These are phyloP conservation scores for Pyrochroa serraticornis DNA, from an alignment of 2,888 invertebrate genomes.

Conservation along the genomic window DNA sequence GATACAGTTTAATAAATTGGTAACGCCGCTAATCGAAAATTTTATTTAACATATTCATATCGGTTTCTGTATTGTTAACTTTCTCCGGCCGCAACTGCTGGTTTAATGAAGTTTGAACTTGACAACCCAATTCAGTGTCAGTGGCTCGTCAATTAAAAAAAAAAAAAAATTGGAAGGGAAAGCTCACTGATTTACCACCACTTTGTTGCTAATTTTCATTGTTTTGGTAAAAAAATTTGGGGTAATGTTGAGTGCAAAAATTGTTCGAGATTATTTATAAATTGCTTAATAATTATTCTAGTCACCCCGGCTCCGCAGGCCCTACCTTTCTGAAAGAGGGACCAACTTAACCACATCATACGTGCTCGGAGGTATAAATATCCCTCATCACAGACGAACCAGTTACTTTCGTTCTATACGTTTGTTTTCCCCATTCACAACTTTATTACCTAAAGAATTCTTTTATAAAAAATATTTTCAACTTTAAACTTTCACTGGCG, in stretches of 20 bases:
- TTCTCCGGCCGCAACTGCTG: slow-evolving; percentile 8
- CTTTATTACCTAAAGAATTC: slow-evolving; percentile 10
- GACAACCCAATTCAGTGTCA: slow-evolving; percentile 13
- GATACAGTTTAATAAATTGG: slow-evolving; percentile 11
- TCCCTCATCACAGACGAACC: slow-evolving; percentile 29
- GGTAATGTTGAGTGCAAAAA: neutral
- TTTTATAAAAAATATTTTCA: slow-evolving; percentile 1
- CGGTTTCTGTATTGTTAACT: slow-evolving; percentile 12
- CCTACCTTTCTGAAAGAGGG: slow-evolving; percentile 11
- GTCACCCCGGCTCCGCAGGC: slow-evolving; percentile 11
- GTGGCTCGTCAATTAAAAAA: neutral
- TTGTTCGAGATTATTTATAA: too few relatives aligned
- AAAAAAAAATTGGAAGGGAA: slow-evolving; percentile 17
- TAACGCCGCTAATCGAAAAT: slow-evolving; percentile 21
- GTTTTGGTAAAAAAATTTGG: too few relatives aligned
- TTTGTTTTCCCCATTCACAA: too few relatives aligned
- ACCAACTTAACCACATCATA: slow-evolving; percentile 35
- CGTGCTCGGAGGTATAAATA: slow-evolving; percentile 40
- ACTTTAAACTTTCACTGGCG: neutral
- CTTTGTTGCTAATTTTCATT: too few relatives aligned
- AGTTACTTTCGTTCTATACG: slow-evolving; percentile 16
- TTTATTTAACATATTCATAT: slow-evolving; percentile 17
- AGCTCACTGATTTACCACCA: slow-evolving; percentile 5
- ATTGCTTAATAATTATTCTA: slow-evolving; percentile 10
- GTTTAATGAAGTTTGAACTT: neutral